phyloP scores from a whole-genome alignment of 1,140 invertebrate genomes.

The Leptinotarsa lineolata region DNA sequence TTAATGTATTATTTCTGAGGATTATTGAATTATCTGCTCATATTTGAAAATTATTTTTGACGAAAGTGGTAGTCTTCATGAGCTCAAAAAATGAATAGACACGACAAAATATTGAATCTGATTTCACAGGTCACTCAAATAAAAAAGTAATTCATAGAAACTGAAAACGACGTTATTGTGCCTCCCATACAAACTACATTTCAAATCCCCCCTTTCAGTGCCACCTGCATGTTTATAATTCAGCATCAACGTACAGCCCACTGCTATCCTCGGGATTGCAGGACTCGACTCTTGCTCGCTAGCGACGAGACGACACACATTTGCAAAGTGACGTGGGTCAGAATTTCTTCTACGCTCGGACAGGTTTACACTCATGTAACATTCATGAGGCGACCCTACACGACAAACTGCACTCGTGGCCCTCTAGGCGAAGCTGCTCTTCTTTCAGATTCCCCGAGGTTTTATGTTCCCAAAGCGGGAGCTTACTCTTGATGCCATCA shows the following conservation, averaged over 20 bases:
- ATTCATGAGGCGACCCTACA: constrained; percentile 27
- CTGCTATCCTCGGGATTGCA: constrained; percentile 10
- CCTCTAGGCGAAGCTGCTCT: constrained; percentile 13
- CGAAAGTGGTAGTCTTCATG: too few relatives aligned
- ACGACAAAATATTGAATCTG: too few relatives aligned
- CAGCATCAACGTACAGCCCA: constrained; percentile 17
- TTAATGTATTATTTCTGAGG: too few relatives aligned
- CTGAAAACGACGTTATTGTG: neutral
- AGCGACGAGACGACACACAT: constrained; percentile 16
- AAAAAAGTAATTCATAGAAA: neutral
- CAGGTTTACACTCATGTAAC: constrained; percentile 28
- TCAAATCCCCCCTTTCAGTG: neutral
- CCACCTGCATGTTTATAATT: constrained; percentile 15
- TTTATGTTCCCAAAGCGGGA: constrained; percentile 17
- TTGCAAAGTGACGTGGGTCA: constrained; percentile 17
- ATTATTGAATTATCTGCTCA: too few relatives aligned
- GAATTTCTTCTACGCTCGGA: constrained; percentile 20
- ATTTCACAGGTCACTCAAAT: too few relatives aligned
- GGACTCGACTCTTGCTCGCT: constrained; percentile 6
- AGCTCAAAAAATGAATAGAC: too few relatives aligned
- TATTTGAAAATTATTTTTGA: too few relatives aligned
- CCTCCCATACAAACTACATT: neutral
- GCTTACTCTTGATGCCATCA: constrained; percentile 15
- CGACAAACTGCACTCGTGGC: constrained; percentile 27
- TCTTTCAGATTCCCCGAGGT: constrained; percentile 20